Evolutionary conservation across 1,140 invertebrate genomes (phyloP).

Genomic region (Trialeurodes vaporariorum): DNA sequence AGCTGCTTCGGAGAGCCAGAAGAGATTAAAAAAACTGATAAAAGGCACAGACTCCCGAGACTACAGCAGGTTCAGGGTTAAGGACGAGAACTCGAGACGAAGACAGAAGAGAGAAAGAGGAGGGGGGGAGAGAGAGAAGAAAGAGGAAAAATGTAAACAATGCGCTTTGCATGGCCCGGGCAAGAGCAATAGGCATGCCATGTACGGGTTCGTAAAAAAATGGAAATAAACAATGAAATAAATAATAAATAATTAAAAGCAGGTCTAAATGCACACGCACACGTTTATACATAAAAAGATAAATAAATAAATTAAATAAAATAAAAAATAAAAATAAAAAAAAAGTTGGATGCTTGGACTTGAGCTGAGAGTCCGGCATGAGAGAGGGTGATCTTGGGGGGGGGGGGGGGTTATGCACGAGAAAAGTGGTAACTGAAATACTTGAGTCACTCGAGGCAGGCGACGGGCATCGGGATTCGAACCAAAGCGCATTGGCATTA

Average conservation of each 20-base stretch:
- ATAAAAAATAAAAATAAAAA: too few species aligned
- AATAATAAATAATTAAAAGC: not conserved
- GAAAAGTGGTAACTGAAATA: not conserved
- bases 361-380: too few species aligned
- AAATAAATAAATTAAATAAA: not conserved
- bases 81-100: not conserved
- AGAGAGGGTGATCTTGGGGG: not conserved
- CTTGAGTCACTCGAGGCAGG: too few species aligned
- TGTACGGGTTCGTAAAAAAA: not conserved
- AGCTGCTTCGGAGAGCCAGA: too few species aligned
- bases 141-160: not conserved
- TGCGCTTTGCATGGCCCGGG: not conserved
- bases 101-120: not conserved
- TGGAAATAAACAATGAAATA: not conserved
- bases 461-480: too few species aligned
- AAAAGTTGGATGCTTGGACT: too few species aligned
- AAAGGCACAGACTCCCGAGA: not conserved
- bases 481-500: too few species aligned
- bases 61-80: too few species aligned
- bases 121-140: not conserved
- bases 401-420: not conserved
- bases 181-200: too few species aligned
- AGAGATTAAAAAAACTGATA: constrained; percentile 1
- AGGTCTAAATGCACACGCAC: not conserved
- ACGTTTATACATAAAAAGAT: too few species aligned